Base-by-base conservation (phyloP, 2,888 invertebrate genomes). In the Sphaerophoria taeniata region DNA sequence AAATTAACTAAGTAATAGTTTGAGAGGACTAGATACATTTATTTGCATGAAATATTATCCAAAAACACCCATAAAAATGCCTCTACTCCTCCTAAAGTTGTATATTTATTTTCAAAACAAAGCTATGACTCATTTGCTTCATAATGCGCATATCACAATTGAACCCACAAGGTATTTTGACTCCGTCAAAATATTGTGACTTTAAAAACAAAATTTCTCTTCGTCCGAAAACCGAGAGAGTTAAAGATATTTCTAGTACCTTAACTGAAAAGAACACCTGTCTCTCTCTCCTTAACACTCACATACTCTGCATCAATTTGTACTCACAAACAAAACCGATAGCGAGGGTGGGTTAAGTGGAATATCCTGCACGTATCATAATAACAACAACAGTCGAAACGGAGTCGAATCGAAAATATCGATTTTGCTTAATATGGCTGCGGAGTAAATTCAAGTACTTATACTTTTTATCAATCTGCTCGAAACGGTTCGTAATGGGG, bases 341-440 rank as follows among this genome's bases (percentile, higher is more conserved):
- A 34, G 11, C 33, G 14, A 33, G 14, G 56, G 36, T 47, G 12
- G 47, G 9, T 33, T 34, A 56, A 65, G 67, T 73, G 79, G 79
- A 70, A 47, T 39, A 53, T 61, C 61, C 55, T 24, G 39, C 60
- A 76, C 67, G 67, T 72, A 73, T 16, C 49, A 61, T 24, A 81
- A 85, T 77, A 85, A 85, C 76, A 85, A 85, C 81, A 81, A 77
- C 76, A 81, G 39, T 70, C 49, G 73, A 56, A 51, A 85, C 72
- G 47, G 85, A 76, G 85, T 81, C 85, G 85, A 85, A 76, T 85
- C 85, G 81, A 85, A 81, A 81, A 14, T 63, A 85, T 85, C 36
- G 85, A 85, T 85, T 85, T 85, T 76, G 47, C 60, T 79, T 72
- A n/a, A n/a, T n/a, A 75, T 81, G 70, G 72, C 72, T 85, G 76